Evolutionary conservation across 2,888 invertebrate genomes (phyloP), one percentile per base, ranked within the genome.

Genomic region (Rhyacophila evoluta): DNA sequence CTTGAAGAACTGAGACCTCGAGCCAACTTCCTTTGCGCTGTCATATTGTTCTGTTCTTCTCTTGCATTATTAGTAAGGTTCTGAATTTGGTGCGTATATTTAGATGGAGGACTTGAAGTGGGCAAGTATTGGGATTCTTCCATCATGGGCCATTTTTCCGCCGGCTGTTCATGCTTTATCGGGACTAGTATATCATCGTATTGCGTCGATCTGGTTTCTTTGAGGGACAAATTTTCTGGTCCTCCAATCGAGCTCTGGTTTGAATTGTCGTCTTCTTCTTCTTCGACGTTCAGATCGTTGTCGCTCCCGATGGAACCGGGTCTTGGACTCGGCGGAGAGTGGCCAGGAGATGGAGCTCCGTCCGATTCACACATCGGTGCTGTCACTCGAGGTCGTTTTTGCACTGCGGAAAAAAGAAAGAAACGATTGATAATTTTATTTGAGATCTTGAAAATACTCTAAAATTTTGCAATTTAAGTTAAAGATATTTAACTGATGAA

Each of bases 181-280:
- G 86, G 83, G 2, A 87, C 87, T 80, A 87, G 87, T 36, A 88
- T 83, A 84, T 91, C 86, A 86, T 91, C 86, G 84, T 89, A 78
- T 83, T 89, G 87, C 0, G 86, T 87, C 84, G 90, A 88, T 8
- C 86, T 83, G 8, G 88, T 88, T 84, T 93, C 95, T 84, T 95
- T 95, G 84, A 96, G 90, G 33, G 95, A 95, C 0, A 96, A 89
- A 86, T 96, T 96, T 86, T 96, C 96, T 0, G 96, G 96, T 0
- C 93, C 93, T 0, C 93, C 91, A 0, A 81, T 79, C 0, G 91
- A 91, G 38, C 90, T 89, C 83, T 1, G 88, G 86, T 80, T 86
- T 85, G 79, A 81, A 11, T 89, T 83, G 75, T 86, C 90, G 72
- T 89, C 90, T 15, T 89, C 86, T 84, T 92, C 91, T 73, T 91